Evolutionary conservation across 2,888 invertebrate genomes (phyloP), one percentile per base, ranked within the genome.

Genomic region (Drosophila affinis): DNA sequence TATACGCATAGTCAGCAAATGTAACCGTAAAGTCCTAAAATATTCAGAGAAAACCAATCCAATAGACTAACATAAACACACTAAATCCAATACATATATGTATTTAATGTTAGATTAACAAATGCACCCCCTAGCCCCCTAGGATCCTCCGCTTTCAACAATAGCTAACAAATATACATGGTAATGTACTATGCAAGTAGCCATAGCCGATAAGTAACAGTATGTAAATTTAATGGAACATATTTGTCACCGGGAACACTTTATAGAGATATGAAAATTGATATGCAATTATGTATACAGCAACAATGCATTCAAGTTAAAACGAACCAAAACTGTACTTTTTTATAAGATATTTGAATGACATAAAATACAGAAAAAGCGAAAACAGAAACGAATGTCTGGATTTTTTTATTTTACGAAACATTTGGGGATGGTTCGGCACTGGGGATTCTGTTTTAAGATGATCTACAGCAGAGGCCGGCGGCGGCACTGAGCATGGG

Each of bases 311-410:
- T 76, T 76, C 47, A 65, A 64, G 62, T 75, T 88, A 83, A 86
- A 39, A 86, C 75, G 77, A 83, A 88, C 79, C 71, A 80, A 88
- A 82, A 83, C 68, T 86, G 75, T 79, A 88, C 72, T 86, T 83
- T 78, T 82, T 86, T 88, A 82, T 83, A 83, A 86, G 73, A 83
- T 88, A 86, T 83, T 87, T 86, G 64, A 81, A 80, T 75, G 75
- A 60, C 75, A 58, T 64, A 44, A 85, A 76, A 76, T 73, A 76
- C 75, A 65, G 67, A 71, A 68, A 65, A 65, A 70, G 18, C 72
- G 32, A 32, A 32, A 81, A 68, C 70, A 82, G 68, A 71, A 65
- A 55, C 54, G 24, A 65, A 45, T n/a, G 2, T 7, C 3, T 1
- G 3, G 14, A 14, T 39, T 6, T 39, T 14, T 39, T 12, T 39